Evolutionary conservation across 1,140 invertebrate species (phyloP).

Genomic region (Heliconius himera): DNA sequence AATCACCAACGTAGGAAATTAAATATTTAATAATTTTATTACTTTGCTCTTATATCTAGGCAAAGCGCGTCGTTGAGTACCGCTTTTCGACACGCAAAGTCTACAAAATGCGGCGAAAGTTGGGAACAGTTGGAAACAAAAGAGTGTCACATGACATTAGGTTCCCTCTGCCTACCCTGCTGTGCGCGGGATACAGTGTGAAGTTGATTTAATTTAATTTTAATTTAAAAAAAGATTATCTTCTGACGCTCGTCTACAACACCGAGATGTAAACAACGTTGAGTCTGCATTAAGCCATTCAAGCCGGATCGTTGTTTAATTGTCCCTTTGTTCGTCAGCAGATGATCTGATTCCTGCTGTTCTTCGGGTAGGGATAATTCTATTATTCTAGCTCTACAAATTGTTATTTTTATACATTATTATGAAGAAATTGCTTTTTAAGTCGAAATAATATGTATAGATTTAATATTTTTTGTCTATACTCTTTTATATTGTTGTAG

Average conservation of each 20-base stretch:
- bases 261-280: slow-evolving; percentile 61
- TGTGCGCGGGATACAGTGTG: neutral
- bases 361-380: slow-evolving; percentile 28
- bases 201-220: neutral
- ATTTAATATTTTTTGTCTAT: no score
- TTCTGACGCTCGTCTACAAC: slow-evolving; percentile 40
- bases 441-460: no score
- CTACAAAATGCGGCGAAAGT: neutral
- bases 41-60: neutral
- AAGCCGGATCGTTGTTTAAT: slow-evolving; percentile 66
- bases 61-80: neutral
- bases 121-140: no score
- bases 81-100: neutral
- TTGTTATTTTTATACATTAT: neutral
- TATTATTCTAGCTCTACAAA: slow-evolving; percentile 19
- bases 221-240: no score
- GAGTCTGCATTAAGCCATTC: slow-evolving; percentile 71
- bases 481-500: no score
- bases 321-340: slow-evolving; percentile 62
- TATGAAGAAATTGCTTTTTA: neutral
- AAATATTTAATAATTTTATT: neutral
- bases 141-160: neutral
- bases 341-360: slow-evolving; percentile 30
- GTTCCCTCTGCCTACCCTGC: no score
- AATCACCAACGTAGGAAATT: neutral